Conservation (phyloP, 2,888 invertebrate species). For the Escarpia spicata region DNA sequence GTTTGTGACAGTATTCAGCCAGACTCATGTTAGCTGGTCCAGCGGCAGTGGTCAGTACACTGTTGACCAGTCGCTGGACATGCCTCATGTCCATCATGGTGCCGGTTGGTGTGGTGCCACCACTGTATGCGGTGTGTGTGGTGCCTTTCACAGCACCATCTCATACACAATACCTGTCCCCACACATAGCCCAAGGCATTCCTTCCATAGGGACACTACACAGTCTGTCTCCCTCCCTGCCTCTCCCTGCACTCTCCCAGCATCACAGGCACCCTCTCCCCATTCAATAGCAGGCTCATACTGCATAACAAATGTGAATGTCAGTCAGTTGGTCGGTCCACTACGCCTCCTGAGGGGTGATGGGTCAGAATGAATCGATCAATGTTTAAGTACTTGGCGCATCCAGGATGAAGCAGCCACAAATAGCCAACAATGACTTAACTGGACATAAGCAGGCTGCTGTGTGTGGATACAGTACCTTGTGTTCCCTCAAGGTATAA, state of each 20-base stretch:
- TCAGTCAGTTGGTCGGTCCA: not conserved
- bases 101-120: not conserved
- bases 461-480: not conserved
- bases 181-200: not conserved
- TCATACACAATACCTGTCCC: not conserved
- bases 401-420: not conserved
- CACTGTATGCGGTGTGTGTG: not conserved
- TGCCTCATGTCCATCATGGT: not conserved
- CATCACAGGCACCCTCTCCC: not conserved
- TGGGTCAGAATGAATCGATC: not conserved
- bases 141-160: not conserved
- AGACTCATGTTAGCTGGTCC: constrained; percentile 12
- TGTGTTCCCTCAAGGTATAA: not conserved
- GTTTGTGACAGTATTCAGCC: not conserved
- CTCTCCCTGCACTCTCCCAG: not conserved
- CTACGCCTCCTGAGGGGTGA: not conserved
- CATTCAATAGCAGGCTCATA: not conserved
- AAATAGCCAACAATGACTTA: not conserved
- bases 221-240: not conserved
- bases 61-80: constrained; percentile 10
- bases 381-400: not conserved
- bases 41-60: not conserved
- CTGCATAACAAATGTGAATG: constrained; percentile 3
- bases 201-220: not conserved
- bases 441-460: not conserved